Base-by-base conservation (phyloP, 1,140 invertebrate species). In the Rhopalosiphum padi region DNA sequence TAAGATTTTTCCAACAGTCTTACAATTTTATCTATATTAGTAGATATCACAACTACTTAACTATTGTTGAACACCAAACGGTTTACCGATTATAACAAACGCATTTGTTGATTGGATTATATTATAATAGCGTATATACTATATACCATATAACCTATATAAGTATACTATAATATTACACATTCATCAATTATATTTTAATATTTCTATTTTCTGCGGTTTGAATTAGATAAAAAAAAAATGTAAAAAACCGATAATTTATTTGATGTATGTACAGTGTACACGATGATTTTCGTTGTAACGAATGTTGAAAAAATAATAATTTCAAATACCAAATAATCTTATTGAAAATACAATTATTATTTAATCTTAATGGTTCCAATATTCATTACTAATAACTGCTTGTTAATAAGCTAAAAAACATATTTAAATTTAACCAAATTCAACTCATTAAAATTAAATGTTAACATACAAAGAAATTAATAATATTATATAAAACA, bases 291-390 rank as follows among this genome's bases (percentile, higher is more conserved):
- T 30, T 86, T 86, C 15, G 43, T 46, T 86, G 25, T 30, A 46
- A 85, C 3, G 41, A 18, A 21, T 86, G 85, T 46, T 86, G 4
- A 86, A 11, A 43, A 86, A 46, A 86, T 86, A 3, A 46, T 86
- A 86, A 46, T 43, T 86, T 86, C 8, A 86, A 86, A 23, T 46
- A 46, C 2, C 11, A 46, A 86, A 43, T 23, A 46, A 4, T 6
- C 37, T 85, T 86, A 11, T 3, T n/a, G 23, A 21, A 87, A 87
- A 35, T 35, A 87, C 1, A 87, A 83, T 46, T 46, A 87, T 30
- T 46, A 87, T 48, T 48, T 87, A 21, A 87, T 87, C 46, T n/a
- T 87, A 48, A 87, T 87, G 86, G 18, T 87, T 87, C 30, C 46
- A 87, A 87, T 87, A 46, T 30, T 18, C 86, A 48, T 87, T n/a